phyloP scores from a whole-genome alignment of 1,140 invertebrate genomes.

The Stenopsyche tienmushanensis region DNA sequence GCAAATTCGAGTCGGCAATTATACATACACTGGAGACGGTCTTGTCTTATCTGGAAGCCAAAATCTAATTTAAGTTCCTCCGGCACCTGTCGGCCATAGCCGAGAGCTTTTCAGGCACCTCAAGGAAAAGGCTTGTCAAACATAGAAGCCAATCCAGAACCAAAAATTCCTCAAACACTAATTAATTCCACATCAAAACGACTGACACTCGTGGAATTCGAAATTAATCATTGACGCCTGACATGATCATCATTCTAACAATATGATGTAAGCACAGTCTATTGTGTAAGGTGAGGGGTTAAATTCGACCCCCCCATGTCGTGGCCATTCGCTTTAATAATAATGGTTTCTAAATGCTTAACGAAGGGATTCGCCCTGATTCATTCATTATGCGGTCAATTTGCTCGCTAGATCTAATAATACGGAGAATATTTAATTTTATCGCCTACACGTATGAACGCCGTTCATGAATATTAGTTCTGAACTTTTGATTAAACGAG shows the following conservation, averaged over 20 bases:
- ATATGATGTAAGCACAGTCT: background rate
- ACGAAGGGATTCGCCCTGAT: constrained; percentile 33
- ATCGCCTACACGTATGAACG: no score
- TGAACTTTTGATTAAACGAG: no score
- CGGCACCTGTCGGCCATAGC: constrained; percentile 25
- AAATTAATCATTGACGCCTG: background rate
- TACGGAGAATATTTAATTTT: background rate
- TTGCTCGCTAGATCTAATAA: constrained; percentile 3
- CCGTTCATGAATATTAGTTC: no score
- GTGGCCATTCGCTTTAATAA: constrained; percentile 34
- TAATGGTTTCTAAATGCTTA: constrained; percentile 41
- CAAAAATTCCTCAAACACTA: no score
- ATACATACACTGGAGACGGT: constrained; percentile 9
- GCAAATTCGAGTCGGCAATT: constrained; percentile 8
- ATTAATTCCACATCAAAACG: no score
- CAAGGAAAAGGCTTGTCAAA: no score
- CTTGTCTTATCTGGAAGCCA: constrained; percentile 19
- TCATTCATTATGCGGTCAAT: constrained; percentile 29
- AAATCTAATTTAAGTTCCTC: constrained; percentile 30
- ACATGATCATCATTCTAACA: no score
- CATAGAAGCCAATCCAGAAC: no score
- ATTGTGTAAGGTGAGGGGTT: constrained; percentile 7
- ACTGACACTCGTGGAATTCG: background rate
- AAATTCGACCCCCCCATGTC: constrained; percentile 9
- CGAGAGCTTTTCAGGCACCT: background rate